Evolutionary conservation across 2,888 invertebrate species (phyloP).

Genomic region (Dryocosmus kuriphilus): DNA sequence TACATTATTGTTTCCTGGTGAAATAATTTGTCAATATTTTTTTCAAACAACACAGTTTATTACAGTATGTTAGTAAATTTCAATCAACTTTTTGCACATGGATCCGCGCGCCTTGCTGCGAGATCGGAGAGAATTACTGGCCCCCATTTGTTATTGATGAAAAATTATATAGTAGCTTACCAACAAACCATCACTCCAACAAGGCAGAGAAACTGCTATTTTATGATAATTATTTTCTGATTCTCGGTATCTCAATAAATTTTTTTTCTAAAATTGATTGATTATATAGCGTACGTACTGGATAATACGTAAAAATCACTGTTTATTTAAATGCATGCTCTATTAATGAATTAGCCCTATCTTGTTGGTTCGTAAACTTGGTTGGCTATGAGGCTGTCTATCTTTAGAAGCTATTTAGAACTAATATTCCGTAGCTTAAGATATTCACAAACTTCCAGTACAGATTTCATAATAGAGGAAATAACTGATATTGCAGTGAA

Average conservation of each 20-base stretch:
- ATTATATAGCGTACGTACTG: too few relatives aligned
- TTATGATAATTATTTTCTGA: background rate
- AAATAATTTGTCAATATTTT: background rate
- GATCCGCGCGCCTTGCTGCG: slow-evolving; percentile 69
- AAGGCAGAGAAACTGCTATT: background rate
- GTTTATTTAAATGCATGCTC: too few relatives aligned
- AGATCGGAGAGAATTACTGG: slow-evolving; percentile 78
- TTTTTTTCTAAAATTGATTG: too few relatives aligned
- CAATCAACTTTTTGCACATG: background rate
- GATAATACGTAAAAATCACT: too few relatives aligned
- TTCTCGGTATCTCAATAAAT: background rate
- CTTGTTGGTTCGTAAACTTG: slow-evolving; percentile 20
- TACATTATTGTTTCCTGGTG: background rate
- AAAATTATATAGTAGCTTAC: slow-evolving; percentile 53
- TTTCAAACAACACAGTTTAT: too few relatives aligned
- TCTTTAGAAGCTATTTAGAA: slow-evolving; percentile 27
- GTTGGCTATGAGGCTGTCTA: slow-evolving; percentile 23
- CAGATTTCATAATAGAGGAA: slow-evolving; percentile 15
- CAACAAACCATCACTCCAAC: slow-evolving; percentile 46
- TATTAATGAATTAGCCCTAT: background rate
- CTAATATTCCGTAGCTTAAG: slow-evolving; percentile 50
- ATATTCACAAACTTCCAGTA: slow-evolving; percentile 35
- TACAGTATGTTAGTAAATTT: too few relatives aligned
- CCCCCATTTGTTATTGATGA: slow-evolving; percentile 71
- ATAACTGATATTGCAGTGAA: slow-evolving; percentile 32